phyloP scores from a whole-genome alignment of 2,113 vertebrate species.

The Aegithalos caudatus region DNA sequence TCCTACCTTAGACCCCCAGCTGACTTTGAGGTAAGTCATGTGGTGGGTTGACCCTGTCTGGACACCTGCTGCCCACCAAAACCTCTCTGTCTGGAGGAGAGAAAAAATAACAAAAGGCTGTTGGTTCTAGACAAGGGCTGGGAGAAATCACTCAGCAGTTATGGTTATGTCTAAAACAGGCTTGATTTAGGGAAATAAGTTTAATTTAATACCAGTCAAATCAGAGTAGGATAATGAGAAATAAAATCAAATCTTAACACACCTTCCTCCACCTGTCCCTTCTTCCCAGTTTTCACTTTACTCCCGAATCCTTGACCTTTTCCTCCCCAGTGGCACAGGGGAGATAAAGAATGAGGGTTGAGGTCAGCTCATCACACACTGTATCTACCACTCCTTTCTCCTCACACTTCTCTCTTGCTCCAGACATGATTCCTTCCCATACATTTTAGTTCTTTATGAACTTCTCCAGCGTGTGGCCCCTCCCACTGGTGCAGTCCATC shows the following conservation, averaged over 20 bases:
- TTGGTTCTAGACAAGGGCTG: fast-evolving
- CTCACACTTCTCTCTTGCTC: background rate
- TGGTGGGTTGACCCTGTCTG: background rate
- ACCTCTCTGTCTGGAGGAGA: background rate
- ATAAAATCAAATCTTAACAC: background rate
- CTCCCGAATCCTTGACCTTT: background rate
- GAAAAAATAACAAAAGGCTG: fast-evolving
- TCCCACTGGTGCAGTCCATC: background rate
- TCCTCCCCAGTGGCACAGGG: background rate
- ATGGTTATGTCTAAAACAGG: background rate
- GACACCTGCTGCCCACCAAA: background rate
- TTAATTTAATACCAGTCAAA: background rate
- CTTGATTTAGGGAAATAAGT: background rate
- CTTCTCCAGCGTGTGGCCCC: background rate
- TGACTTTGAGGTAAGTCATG: background rate
- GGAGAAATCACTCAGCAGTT: background rate
- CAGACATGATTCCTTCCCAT: background rate
- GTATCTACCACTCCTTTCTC: background rate
- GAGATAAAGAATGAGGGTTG: background rate
- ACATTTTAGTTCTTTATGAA: background rate
- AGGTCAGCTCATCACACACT: background rate
- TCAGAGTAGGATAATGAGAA: background rate
- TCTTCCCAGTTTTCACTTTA: background rate
- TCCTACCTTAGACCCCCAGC: background rate
- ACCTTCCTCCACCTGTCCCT: background rate